phyloP scores from a whole-genome alignment of 1,140 invertebrate species.

The Drosophila dunni region DNA sequence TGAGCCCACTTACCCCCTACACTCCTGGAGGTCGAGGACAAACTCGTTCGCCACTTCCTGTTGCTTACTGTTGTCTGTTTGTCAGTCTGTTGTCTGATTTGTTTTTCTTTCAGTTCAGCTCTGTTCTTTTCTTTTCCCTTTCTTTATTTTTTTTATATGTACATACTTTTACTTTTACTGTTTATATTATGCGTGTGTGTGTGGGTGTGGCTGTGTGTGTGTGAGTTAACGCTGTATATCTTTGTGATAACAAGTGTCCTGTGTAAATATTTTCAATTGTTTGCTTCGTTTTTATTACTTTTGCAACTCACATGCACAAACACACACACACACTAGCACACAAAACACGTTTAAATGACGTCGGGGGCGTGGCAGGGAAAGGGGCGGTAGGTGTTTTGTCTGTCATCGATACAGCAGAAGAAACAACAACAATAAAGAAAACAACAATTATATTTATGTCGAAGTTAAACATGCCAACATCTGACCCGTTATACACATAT shows the following conservation, averaged over 20 bases:
- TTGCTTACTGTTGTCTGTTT: slow-evolving; percentile 68
- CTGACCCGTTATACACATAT: slow-evolving; percentile 51
- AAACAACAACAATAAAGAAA: slow-evolving; percentile 25
- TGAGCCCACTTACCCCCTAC: not conserved
- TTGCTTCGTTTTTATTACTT: slow-evolving; percentile 80
- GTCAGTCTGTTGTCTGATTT: slow-evolving; percentile 62
- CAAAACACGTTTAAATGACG: slow-evolving; percentile 46
- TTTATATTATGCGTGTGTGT: slow-evolving; percentile 44
- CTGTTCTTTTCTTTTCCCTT: too few species aligned
- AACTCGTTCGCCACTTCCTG: slow-evolving; percentile 66
- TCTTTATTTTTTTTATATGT: slow-evolving; percentile 31
- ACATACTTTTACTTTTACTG: slow-evolving; percentile 59
- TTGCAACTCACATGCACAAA: slow-evolving; percentile 40
- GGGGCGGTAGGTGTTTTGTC: slow-evolving; percentile 12
- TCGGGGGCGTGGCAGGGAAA: not conserved
- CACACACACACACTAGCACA: slow-evolving; percentile 29
- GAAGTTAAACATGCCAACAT: slow-evolving; percentile 71
- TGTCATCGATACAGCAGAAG: slow-evolving; percentile 53
- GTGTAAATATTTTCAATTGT: slow-evolving; percentile 83
- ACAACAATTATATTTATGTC: slow-evolving; percentile 64
- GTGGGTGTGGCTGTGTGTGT: not conserved
- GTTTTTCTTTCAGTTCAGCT: slow-evolving; percentile 40
- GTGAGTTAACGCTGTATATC: slow-evolving; percentile 57
- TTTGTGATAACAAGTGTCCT: slow-evolving; percentile 81
- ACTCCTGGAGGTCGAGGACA: slow-evolving; percentile 19